Evolutionary conservation across 1,140 invertebrate species (phyloP).

Genomic region (Drosophila bifasciata): DNA sequence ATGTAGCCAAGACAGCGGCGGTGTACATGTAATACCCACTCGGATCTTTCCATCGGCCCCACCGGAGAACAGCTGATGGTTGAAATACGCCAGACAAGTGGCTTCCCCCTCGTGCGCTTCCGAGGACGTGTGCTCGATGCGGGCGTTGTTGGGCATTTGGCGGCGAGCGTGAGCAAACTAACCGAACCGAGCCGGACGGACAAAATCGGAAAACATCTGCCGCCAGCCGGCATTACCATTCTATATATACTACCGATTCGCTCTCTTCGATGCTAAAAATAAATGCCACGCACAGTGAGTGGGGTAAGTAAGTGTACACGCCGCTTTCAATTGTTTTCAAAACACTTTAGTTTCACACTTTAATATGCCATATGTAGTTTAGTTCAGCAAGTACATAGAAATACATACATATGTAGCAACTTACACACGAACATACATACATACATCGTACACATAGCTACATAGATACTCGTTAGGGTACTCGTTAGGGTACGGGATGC

Average conservation of each 20-base stretch:
- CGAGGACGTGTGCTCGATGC: constrained; percentile 61
- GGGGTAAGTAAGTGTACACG: neutral
- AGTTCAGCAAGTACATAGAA: constrained; percentile 69
- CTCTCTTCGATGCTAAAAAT: constrained; percentile 36
- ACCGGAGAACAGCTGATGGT: constrained; percentile 76
- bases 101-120: constrained; percentile 81
- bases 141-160: constrained; percentile 56
- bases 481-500: constrained; percentile 20
- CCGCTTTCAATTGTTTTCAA: neutral
- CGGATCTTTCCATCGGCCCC: constrained; percentile 84
- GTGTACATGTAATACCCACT: constrained; percentile 55
- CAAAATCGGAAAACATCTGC: neutral
- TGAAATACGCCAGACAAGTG: constrained; percentile 64
- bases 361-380: constrained; percentile 67
- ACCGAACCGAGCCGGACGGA: constrained; percentile 4
- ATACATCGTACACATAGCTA: constrained; percentile 21
- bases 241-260: constrained; percentile 24
- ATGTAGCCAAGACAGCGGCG: neutral
- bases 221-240: neutral
- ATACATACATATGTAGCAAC: constrained; percentile 63
- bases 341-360: constrained; percentile 59
- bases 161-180: constrained; percentile 32
- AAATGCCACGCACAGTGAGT: neutral
- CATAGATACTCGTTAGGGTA: neutral
- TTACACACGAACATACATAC: constrained; percentile 21